Conservation (phyloP, 2,888 invertebrate species). For the Cynaeus angustus region DNA sequence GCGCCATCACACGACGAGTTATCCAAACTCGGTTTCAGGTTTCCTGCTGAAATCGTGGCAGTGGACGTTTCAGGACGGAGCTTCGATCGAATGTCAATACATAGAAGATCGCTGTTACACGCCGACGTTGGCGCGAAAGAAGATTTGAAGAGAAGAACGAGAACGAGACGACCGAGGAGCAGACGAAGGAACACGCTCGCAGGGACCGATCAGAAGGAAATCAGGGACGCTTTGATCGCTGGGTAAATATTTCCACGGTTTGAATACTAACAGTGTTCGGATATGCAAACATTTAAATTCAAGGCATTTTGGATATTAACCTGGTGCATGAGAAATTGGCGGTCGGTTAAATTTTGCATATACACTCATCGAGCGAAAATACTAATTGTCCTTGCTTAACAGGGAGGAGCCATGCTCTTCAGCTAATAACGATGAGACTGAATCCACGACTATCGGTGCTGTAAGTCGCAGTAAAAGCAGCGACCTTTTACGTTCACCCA, state of each 20-base stretch:
- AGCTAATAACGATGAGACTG: constrained; percentile 68
- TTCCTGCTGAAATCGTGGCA: constrained; percentile 89
- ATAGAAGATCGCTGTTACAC: constrained; percentile 86
- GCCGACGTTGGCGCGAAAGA: constrained; percentile 68
- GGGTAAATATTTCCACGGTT: constrained; percentile 83
- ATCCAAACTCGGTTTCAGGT: constrained; percentile 79
- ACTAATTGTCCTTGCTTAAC: constrained; percentile 58
- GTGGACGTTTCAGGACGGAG: constrained; percentile 92
- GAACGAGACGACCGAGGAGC: constrained; percentile 84
- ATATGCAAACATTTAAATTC: constrained; percentile 33
- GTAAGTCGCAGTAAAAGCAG: constrained; percentile 83
- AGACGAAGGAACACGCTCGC: constrained; percentile 93
- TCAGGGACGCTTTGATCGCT: constrained; percentile 85
- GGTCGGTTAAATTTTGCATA: constrained; percentile 53
- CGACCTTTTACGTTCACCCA: constrained; percentile 77
- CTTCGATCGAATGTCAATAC: constrained; percentile 91
- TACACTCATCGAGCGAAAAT: constrained; percentile 48
- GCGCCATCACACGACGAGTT: constrained; percentile 38
- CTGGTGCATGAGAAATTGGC: constrained; percentile 50
- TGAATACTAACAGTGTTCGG: constrained; percentile 46
- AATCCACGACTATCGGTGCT: constrained; percentile 73
- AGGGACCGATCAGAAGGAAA: constrained; percentile 92
- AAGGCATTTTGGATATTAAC: constrained; percentile 14
- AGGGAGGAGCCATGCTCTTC: constrained; percentile 67
- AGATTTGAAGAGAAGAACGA: constrained; percentile 79